Evolutionary conservation across 2,113 vertebrate species (phyloP).

Genomic region (Embiotoca jacksoni): DNA sequence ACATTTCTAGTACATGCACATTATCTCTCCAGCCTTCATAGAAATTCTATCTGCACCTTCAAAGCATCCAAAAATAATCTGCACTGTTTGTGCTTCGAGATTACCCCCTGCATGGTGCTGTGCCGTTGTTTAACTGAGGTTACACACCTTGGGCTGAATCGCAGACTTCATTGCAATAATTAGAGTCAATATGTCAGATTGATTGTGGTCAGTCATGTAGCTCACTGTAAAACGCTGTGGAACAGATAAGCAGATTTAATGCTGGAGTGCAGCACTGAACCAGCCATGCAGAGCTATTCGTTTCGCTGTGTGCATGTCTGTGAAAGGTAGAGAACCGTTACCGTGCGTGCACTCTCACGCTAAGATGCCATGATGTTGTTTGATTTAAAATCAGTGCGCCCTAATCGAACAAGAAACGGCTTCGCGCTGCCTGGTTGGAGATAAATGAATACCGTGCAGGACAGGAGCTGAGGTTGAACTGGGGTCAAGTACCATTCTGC

Average conservation of each 20-base stretch:
- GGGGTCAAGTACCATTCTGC: slow-evolving; percentile 68
- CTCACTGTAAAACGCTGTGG: slow-evolving; percentile 21
- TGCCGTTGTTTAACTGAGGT: slow-evolving; percentile 14
- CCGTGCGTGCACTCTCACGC: neutral
- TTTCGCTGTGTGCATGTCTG: neutral
- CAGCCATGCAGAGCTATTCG: neutral
- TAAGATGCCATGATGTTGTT: slow-evolving; percentile 44
- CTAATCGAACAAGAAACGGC: slow-evolving; percentile 52
- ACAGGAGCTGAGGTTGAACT: slow-evolving; percentile 62
- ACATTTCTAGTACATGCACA: neutral
- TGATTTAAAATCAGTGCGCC: slow-evolving; percentile 57
- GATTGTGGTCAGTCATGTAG: slow-evolving; percentile 38
- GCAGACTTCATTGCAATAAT: slow-evolving; percentile 45
- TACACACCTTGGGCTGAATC: slow-evolving; percentile 23
- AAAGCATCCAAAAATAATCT: slow-evolving; percentile 36
- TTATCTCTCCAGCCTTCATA: slow-evolving; percentile 14
- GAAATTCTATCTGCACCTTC: slow-evolving; percentile 31
- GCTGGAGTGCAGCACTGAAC: neutral
- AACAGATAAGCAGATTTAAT: slow-evolving; percentile 22
- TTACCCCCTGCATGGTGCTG: neutral
- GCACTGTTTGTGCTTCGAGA: neutral
- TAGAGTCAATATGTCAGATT: slow-evolving; percentile 45
- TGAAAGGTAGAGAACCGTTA: neutral
- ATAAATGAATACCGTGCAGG: slow-evolving; percentile 72
- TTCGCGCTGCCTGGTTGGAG: slow-evolving; percentile 54